Evolutionary conservation across 2,888 invertebrate species (phyloP), one percentile per base, ranked within the genome.

Genomic region (Cheilosia grossa): DNA sequence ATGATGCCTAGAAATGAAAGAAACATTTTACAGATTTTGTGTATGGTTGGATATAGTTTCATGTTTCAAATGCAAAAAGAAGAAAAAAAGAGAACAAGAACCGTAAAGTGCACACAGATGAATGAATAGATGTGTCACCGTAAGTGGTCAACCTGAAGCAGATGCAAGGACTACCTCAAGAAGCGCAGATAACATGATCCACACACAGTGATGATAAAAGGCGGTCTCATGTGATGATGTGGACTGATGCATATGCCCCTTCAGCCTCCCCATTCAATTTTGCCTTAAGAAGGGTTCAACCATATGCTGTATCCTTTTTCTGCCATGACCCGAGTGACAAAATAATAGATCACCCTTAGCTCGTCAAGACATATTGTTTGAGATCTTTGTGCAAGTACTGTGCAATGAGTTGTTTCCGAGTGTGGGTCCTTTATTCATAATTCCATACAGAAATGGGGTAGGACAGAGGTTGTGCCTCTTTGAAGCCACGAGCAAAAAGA

Each of bases 1-100:
- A 98, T 97, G 92, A 99, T 96, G 91, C 98, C 98, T 98, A 92
- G 54, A 67, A 90, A 89, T 51, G 58, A 82, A 82, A 70, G 44
- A 56, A 72, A 77, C 54, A 49, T 85, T 81, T 85, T 75, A 85
- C 61, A 81, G 42, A 77, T 61, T 70, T 70, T 59, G n/a, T n/a
- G 19, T 30, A 47, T 58, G 49, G 61, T 10, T 70, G 44, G 17
- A 37, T 56, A 56, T 78, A 63, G 42, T 72, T 37, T 1, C 30
- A 42, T 53, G 49, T 21, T n/a, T 42, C 13, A 37, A 24, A 59
- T 30, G 30, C 21, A 37, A 53, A 51, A 59, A 21, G 47, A 24
- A 42, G 10, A 56, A 21, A 58, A 24, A 74, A 69, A 58, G 33
- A 51, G 51, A 59, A 54, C 9, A 56, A 59, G 37, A 42, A 51